Conservation (phyloP, 2,888 invertebrate species). For the Mythimna impura region DNA sequence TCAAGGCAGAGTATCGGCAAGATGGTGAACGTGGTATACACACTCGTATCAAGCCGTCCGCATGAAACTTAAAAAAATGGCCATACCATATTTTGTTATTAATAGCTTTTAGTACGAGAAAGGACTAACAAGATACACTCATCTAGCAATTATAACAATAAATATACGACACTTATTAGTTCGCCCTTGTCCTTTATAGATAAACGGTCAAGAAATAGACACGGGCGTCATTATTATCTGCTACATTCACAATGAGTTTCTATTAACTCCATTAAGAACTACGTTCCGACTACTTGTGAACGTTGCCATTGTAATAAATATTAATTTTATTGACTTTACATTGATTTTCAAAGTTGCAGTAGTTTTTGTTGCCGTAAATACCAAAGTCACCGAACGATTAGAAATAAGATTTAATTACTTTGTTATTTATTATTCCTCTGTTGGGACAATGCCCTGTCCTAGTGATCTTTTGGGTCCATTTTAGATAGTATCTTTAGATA, state of each 20-base stretch:
- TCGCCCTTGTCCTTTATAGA: slow-evolving; percentile 59
- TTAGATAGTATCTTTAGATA: slow-evolving; percentile 14
- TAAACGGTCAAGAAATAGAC: slow-evolving; percentile 45
- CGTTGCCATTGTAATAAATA: slow-evolving; percentile 30
- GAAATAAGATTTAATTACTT: not conserved
- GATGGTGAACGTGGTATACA: too few species aligned
- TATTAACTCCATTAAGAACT: slow-evolving; percentile 40
- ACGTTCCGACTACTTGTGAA: slow-evolving; percentile 13
- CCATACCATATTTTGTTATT: slow-evolving; percentile 1
- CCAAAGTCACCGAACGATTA: not conserved
- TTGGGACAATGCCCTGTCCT: slow-evolving; percentile 18
- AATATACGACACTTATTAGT: slow-evolving; percentile 33
- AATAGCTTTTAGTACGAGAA: slow-evolving; percentile 6
- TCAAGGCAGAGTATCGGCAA: not conserved
- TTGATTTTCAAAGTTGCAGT: slow-evolving; percentile 13
- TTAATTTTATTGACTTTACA: slow-evolving; percentile 18
- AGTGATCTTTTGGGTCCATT: slow-evolving; percentile 12
- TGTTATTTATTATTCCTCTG: not conserved
- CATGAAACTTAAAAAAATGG: not conserved
- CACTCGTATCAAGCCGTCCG: too few species aligned
- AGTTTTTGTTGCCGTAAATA: slow-evolving; percentile 9
- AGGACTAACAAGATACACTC: not conserved
- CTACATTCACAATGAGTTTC: slow-evolving; percentile 44
- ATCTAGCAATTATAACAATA: slow-evolving; percentile 13
- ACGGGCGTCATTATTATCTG: slow-evolving; percentile 40